A percentile compares a stretch with the other conserved stretches of the same genome.
phyloP scores from a whole-genome alignment of 2,888 invertebrate genomes.

The Gastracanthus pulcherrimus region DNA sequence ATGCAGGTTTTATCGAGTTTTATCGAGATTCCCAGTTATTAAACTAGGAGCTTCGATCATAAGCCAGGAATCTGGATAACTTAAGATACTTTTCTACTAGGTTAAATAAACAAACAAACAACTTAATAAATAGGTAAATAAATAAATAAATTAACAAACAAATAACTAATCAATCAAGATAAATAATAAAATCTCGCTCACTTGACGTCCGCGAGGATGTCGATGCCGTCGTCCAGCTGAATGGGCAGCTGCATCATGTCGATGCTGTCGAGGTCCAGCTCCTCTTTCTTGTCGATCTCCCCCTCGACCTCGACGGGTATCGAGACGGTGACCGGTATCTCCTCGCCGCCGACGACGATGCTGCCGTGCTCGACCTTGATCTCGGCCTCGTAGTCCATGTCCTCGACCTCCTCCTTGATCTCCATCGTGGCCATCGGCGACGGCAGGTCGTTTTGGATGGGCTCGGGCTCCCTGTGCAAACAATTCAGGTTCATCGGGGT shows the following conservation, averaged over 20 bases:
- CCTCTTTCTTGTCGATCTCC: constrained; percentile 72
- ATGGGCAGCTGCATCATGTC: constrained; percentile 90
- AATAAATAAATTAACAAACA: background rate
- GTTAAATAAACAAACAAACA: background rate
- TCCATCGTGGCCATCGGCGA: constrained; percentile 65
- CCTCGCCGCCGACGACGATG: background rate
- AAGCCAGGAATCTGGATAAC: too few relatives aligned
- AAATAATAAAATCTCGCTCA: constrained; percentile 65
- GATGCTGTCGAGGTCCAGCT: constrained; percentile 80
- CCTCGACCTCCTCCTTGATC: constrained; percentile 74
- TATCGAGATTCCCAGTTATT: too few relatives aligned
- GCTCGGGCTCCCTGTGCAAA: constrained; percentile 65
- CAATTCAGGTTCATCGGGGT: too few relatives aligned
- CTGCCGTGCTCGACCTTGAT: constrained; percentile 63
- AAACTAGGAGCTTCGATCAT: too few relatives aligned
- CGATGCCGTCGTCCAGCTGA: constrained; percentile 83
- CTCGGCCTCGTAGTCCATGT: constrained; percentile 70
- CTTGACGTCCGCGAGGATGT: constrained; percentile 79
- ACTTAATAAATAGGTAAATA: background rate
- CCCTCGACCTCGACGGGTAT: constrained; percentile 67
- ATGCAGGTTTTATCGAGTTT: too few relatives aligned
- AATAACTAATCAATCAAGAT: too few relatives aligned
- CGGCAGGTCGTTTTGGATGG: constrained; percentile 64
- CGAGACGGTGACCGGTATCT: constrained; percentile 34
- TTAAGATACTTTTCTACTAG: too few relatives aligned